Evolutionary conservation across 2,797 vertebrate species (phyloP), one percentile per base, ranked within the genome.

Genomic region (Sebastes matsubarae): DNA sequence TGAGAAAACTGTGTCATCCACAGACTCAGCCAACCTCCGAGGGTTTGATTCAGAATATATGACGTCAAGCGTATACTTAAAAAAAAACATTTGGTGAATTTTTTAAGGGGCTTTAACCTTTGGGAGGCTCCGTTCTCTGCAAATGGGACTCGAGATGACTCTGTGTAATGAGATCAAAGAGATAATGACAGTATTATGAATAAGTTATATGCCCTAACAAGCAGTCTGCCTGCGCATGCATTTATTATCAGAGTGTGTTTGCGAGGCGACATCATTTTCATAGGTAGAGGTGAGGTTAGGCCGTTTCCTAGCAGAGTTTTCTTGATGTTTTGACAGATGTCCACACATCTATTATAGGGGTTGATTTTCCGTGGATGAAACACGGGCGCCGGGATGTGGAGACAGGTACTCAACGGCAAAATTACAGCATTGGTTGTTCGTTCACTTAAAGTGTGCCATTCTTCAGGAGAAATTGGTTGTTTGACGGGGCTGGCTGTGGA

Each of bases 101-200:
- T 80, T 84, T 83, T 82, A 73, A 65, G 38, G 78, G 27, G 64
- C 34, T 76, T 68, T 87, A 85, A 90, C 85, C 87, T 88, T 85
- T 75, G 38, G 76, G 79, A 83, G 63, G 29, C 67, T 82, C 66
- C 5, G 52, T 59, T 80, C 70, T 59, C 57, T 59, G 13, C 61
- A 72, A 82, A 72, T 25, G 71, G 68, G 71, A 75, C 74, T 79
- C n/a, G 52, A 27, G 72, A 87, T 72, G 68, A 80, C 61, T 86
- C 57, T 42, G 46, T 68, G 71, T 75, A 80, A 86, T 85, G 60
- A 85, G 76, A 79, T 80, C 72, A 81, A 72, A 82, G 66, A n/a
- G 54, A 85, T 80, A 74, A 75, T 85, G 82, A 75, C 79, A 77
- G 36, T 54, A 24, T 82, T 84, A 85, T 92, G 83, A 91, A 88